A percentile compares a stretch with the other conserved stretches of the same genome.
These are phyloP conservation scores for Eristalis tenax DNA, from an alignment of 2,888 invertebrate species.

Conservation along the genomic window DNA sequence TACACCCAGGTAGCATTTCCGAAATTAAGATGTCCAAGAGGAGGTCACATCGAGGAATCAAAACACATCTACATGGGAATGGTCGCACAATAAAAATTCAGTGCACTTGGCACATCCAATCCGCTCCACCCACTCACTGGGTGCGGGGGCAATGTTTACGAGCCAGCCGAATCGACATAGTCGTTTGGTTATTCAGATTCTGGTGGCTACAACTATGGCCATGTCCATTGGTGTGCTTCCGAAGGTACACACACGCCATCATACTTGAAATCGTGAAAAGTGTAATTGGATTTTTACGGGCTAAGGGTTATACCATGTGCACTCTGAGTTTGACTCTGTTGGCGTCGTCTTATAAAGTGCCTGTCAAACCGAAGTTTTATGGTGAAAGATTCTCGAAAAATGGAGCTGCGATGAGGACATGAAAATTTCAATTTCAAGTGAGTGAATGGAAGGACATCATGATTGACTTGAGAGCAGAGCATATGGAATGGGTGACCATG, in stretches of 20 bases:
- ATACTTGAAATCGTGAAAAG: not conserved
- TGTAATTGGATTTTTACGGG: conserved; percentile 16
- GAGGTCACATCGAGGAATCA: not conserved
- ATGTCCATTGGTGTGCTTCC: not conserved
- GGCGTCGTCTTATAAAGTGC: not conserved
- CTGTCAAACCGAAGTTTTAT: not conserved
- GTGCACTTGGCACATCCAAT: not conserved
- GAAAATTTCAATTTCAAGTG: not conserved
- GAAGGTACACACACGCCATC: not conserved
- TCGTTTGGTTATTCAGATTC: not conserved
- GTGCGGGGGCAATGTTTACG: not conserved
- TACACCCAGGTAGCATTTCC: not conserved
- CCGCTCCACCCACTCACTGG: not conserved
- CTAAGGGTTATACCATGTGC: not conserved
- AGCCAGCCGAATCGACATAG: not conserved
- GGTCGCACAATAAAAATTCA: not conserved
- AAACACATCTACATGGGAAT: not conserved
- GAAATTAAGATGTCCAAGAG: not conserved
- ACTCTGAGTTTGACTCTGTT: not conserved
- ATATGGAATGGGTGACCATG: no score
- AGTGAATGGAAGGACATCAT: not conserved
- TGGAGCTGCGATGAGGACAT: not conserved
- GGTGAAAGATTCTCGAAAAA: not conserved
- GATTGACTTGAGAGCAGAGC: no score
- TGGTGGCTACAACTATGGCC: not conserved